These are phyloP conservation scores for Microdon myrmicae DNA, from an alignment of 2,888 invertebrate species.

Conservation along the genomic window DNA sequence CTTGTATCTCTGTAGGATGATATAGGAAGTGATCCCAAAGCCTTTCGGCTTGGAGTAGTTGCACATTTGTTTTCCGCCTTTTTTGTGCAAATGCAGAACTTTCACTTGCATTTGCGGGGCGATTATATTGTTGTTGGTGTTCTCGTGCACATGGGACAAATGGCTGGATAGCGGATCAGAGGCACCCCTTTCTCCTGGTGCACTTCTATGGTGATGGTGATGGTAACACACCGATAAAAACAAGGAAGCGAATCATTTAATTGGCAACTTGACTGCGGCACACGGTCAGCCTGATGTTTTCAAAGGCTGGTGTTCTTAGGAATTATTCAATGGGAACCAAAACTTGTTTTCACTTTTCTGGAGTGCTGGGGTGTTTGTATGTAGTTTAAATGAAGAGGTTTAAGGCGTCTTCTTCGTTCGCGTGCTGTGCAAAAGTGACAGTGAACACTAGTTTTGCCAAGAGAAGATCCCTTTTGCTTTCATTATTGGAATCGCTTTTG, in stretches of 20 bases:
- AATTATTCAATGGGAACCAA: too few relatives aligned
- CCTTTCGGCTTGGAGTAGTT: conserved; percentile 33
- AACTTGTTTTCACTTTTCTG: too few relatives aligned
- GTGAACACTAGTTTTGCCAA: neutral
- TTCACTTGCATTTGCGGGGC: conserved; percentile 43
- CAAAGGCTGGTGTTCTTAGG: too few relatives aligned
- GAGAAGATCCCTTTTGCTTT: conserved; percentile 44
- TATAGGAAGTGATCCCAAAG: conserved; percentile 41
- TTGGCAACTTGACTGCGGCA: conserved; percentile 27
- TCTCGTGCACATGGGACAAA: conserved; percentile 8
- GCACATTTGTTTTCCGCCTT: conserved; percentile 49
- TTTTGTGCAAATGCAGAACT: conserved; percentile 40
- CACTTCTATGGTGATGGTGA: conserved; percentile 10
- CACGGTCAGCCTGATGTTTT: conserved; percentile 2
- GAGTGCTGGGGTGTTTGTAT: too few relatives aligned
- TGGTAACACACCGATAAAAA: conserved; percentile 21
- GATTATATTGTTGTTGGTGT: conserved; percentile 17
- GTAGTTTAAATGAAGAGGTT: too few relatives aligned
- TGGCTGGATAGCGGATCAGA: neutral
- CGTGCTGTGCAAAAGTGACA: too few relatives aligned
- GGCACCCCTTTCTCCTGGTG: conserved; percentile 11
- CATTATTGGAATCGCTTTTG: conserved; percentile 15
- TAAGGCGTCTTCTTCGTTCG: too few relatives aligned
- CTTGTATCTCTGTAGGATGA: too few relatives aligned
- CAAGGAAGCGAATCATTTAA: conserved; percentile 34